A percentile compares a stretch with the other conserved stretches of the same genome.
These are phyloP conservation scores for Nothobranchius furzeri DNA, from an alignment of 2,113 vertebrate species.

Conservation along the genomic window DNA sequence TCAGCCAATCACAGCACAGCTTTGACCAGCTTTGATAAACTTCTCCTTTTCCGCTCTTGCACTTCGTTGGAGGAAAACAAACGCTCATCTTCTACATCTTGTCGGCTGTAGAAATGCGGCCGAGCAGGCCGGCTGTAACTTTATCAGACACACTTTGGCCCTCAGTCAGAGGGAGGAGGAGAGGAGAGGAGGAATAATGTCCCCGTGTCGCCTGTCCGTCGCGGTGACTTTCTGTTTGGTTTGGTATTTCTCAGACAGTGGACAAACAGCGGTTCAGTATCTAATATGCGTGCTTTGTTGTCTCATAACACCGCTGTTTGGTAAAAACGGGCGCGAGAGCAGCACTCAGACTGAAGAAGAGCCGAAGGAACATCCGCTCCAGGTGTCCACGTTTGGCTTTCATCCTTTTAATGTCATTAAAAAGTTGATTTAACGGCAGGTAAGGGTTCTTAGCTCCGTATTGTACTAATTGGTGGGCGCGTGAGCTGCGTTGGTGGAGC, in stretches of 20 bases:
- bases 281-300: slow-evolving; percentile 39
- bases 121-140: neutral
- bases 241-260: slow-evolving; percentile 67
- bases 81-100: neutral
- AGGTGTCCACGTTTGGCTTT: slow-evolving; percentile 43
- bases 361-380: neutral
- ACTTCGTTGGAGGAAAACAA: neutral
- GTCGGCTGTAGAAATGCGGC: slow-evolving; percentile 11
- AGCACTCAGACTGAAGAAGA: slow-evolving; percentile 72
- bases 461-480: neutral
- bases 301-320: slow-evolving; percentile 18
- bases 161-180: neutral
- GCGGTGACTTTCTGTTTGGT: slow-evolving; percentile 55
- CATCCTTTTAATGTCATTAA: neutral
- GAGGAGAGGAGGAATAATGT: slow-evolving; percentile 47
- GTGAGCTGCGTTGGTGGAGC: neutral
- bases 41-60: neutral
- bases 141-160: neutral
- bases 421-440: neutral
- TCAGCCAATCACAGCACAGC: slow-evolving; percentile 65
- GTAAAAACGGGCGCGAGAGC: slow-evolving; percentile 35
- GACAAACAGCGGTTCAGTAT: slow-evolving; percentile 39
- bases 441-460: neutral
- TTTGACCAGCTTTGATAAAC: slow-evolving; percentile 9
- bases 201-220: slow-evolving; percentile 56